These are phyloP conservation scores for Orchesellides sinensis DNA, from an alignment of 2,888 invertebrate species.

Conservation along the genomic window DNA sequence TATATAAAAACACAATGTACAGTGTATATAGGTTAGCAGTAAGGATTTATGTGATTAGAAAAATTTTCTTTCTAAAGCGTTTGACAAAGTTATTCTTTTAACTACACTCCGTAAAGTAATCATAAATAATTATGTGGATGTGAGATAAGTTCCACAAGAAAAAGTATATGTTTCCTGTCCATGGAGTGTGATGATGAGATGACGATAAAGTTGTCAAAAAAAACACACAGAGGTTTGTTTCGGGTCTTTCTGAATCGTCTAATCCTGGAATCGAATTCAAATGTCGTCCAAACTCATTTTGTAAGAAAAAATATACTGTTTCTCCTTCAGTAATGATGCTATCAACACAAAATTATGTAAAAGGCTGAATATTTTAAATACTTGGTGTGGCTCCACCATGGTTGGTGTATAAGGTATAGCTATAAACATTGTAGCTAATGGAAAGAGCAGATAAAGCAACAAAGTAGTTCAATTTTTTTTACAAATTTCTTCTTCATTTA, in stretches of 20 bases:
- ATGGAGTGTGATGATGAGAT: constrained; percentile 30
- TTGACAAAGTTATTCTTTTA: constrained; percentile 30
- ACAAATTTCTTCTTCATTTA: constrained; percentile 10
- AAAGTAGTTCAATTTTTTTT: constrained; percentile 25
- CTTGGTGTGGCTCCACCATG: constrained; percentile 42
- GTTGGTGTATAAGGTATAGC: constrained; percentile 23
- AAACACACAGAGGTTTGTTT: constrained; percentile 14
- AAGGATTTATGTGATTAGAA: not conserved
- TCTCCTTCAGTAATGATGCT: constrained; percentile 1
- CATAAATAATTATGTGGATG: not conserved
- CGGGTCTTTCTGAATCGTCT: constrained; percentile 48
- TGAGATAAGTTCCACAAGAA: not conserved
- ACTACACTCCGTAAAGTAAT: constrained; percentile 12
- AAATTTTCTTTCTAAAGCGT: constrained; percentile 7
- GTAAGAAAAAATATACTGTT: not conserved
- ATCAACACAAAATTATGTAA: constrained; percentile 23
- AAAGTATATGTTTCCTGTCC: constrained; percentile 29
- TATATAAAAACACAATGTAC: not conserved
- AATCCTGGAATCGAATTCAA: constrained; percentile 43
- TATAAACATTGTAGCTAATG: constrained; percentile 5
- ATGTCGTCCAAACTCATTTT: constrained; percentile 41
- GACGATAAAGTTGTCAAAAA: no score
- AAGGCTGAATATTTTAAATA: constrained; percentile 60
- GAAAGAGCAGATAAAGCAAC: constrained; percentile 21
- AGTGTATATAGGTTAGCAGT: constrained; percentile 8